These are phyloP conservation scores for Parnassius orleans DNA, from an alignment of 2,888 invertebrate species.

Conservation along the genomic window DNA sequence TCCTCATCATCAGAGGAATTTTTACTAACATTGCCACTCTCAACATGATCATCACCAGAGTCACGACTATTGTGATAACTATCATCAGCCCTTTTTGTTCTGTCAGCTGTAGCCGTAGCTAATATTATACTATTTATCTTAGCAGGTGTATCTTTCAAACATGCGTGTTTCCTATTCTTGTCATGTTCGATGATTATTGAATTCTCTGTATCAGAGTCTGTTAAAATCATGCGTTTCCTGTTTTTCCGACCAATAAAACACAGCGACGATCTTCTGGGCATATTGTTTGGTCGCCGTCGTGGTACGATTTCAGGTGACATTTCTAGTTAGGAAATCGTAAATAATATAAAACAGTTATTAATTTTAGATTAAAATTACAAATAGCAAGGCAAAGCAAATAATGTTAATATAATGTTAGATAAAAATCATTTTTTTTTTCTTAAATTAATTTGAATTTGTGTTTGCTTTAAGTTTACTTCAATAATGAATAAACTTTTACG, in stretches of 20 bases:
- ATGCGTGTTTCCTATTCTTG: conserved; percentile 53
- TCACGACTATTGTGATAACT: conserved; percentile 1
- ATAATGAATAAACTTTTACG: no score
- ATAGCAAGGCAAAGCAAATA: no score
- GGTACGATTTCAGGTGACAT: conserved; percentile 67
- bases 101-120: conserved; percentile 13
- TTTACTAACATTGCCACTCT: conserved; percentile 3
- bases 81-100: background rate
- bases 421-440: no score
- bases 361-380: no score
- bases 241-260: conserved; percentile 50
- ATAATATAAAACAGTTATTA: no score
- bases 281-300: conserved; percentile 43
- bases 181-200: conserved; percentile 63
- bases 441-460: no score
- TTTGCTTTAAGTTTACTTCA: no score
- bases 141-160: conserved; percentile 63
- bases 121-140: conserved; percentile 38
- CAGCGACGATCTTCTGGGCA: conserved; percentile 40
- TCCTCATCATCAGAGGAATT: conserved; percentile 30
- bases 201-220: conserved; percentile 70
- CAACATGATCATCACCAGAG: conserved; percentile 23
- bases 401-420: no score
- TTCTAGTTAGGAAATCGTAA: conserved; percentile 30
- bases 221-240: conserved; percentile 59